phyloP scores from a whole-genome alignment of 1,140 invertebrate genomes.

The Chironomus tepperi region DNA sequence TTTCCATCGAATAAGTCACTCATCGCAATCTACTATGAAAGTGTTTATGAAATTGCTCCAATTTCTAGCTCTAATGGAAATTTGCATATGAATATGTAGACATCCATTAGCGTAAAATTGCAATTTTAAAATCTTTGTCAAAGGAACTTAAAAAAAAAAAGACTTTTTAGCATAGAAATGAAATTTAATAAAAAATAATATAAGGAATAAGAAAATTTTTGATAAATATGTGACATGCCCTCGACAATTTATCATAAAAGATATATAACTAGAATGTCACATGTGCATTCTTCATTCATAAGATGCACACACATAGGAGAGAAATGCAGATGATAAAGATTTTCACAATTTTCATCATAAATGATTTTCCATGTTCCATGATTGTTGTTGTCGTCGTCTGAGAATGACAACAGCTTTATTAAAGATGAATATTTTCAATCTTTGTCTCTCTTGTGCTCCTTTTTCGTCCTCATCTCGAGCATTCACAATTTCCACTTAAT shows the following conservation, averaged over 20 bases:
- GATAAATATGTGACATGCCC: not conserved
- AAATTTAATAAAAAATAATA: no score
- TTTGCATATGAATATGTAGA: no score
- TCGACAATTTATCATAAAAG: not conserved
- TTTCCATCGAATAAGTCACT: no score
- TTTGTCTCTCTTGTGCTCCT: not conserved
- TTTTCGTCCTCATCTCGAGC: not conserved
- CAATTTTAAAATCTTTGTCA: no score
- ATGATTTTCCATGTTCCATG: not conserved
- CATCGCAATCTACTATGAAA: no score
- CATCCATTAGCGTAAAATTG: no score
- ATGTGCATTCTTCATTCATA: not conserved
- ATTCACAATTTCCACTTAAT: slow-evolving; percentile 11
- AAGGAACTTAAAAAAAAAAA: no score
- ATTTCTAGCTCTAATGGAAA: no score
- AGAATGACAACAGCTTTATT: slow-evolving; percentile 13
- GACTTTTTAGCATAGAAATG: no score
- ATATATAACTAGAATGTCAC: not conserved
- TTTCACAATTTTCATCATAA: slow-evolving; percentile 14
- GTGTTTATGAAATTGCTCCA: no score
- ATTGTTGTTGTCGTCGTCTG: not conserved
- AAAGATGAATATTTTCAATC: not conserved
- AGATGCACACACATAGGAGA: not conserved
- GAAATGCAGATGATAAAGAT: not conserved
- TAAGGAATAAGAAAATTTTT: no score